These are phyloP conservation scores for Falco biarmicus DNA, from an alignment of 2,797 vertebrate genomes.

Conservation along the genomic window DNA sequence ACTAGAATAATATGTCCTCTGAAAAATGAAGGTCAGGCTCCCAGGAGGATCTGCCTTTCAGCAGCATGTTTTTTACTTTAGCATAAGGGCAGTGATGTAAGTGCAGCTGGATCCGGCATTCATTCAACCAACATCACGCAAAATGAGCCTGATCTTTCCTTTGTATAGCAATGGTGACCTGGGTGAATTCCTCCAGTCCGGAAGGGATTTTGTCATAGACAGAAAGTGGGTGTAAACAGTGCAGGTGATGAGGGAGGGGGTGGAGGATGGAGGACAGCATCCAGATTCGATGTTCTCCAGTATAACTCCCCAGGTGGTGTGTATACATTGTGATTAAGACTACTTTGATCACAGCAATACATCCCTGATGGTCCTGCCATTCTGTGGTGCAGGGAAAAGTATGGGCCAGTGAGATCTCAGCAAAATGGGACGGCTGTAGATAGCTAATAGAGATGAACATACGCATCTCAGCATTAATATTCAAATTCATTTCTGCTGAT, in stretches of 20 bases:
- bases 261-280: background rate
- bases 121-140: background rate
- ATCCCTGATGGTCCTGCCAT: background rate
- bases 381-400: background rate
- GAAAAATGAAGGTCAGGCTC: conserved; percentile 2
- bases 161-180: background rate
- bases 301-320: background rate
- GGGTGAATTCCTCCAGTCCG: background rate
- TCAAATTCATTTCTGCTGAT: conserved; percentile 30
- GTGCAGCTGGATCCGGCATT: background rate
- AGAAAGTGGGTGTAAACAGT: background rate
- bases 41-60: background rate
- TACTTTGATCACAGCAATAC: background rate
- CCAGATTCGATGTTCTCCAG: background rate
- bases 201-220: background rate
- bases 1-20: background rate
- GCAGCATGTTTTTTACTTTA: background rate
- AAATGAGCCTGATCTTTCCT: background rate
- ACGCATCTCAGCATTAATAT: background rate
- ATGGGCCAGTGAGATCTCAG: background rate
- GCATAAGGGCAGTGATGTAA: background rate
- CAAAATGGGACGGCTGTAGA: background rate
- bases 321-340: background rate
- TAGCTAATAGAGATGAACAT: background rate
- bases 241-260: background rate